Conservation (phyloP, 2,888 invertebrate genomes). For the Lycocerus yunnanus region DNA sequence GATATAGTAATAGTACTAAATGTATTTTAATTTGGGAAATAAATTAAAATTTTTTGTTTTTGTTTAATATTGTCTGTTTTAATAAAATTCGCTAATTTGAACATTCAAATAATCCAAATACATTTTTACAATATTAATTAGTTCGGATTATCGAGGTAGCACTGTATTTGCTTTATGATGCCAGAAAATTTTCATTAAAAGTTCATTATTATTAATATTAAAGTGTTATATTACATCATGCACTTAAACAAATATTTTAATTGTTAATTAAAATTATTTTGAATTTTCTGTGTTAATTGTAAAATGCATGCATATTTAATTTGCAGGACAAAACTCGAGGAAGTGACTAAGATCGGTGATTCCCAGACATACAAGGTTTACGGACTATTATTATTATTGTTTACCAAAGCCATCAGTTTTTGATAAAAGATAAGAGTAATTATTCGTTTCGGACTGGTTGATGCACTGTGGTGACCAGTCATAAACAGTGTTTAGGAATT, state of each 20-base stretch:
- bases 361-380: not conserved
- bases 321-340: not conserved
- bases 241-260: not conserved
- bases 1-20: too few relatives aligned
- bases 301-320: not conserved
- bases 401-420: not conserved
- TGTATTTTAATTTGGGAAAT: too few relatives aligned
- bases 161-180: too few relatives aligned
- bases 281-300: not conserved
- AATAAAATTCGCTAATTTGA: too few relatives aligned
- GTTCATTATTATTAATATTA: not conserved
- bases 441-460: not conserved
- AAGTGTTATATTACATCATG: not conserved
- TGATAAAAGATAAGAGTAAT: not conserved
- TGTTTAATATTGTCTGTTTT: too few relatives aligned
- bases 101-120: too few relatives aligned
- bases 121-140: too few relatives aligned
- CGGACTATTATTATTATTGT: not conserved
- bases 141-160: too few relatives aligned
- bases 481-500: not conserved
- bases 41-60: too few relatives aligned
- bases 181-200: not conserved
- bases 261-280: not conserved
- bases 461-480: not conserved
- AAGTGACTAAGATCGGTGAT: not conserved